A percentile compares a stretch with the other conserved stretches of the same genome.
Evolutionary conservation across 2,888 invertebrate genomes (phyloP).

Genomic region (Lissocephala sabroskyi): DNA sequence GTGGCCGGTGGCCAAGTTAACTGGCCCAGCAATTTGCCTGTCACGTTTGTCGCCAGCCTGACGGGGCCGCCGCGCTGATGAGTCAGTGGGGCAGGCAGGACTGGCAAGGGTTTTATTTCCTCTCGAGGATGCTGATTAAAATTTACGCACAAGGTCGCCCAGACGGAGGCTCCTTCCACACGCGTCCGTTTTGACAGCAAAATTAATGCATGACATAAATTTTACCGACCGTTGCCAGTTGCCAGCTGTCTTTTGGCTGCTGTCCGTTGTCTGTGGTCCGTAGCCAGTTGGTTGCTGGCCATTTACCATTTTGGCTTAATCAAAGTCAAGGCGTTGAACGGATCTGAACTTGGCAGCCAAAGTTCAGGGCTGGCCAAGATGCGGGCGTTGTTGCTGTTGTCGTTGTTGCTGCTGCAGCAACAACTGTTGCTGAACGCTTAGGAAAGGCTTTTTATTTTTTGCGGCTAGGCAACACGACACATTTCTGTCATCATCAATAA

Average conservation of each 20-base stretch:
- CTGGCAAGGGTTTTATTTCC: too few relatives aligned
- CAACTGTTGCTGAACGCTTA: slow-evolving; percentile 27
- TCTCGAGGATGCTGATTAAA: slow-evolving; percentile 41
- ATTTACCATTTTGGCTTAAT: not conserved
- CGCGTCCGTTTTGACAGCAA: slow-evolving; percentile 32
- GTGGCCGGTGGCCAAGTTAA: slow-evolving; percentile 3
- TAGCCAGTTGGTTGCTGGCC: not conserved
- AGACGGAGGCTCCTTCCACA: too few relatives aligned
- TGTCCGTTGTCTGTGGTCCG: not conserved
- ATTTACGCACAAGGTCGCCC: slow-evolving; percentile 54
- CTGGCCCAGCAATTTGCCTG: too few relatives aligned
- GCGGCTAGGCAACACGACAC: slow-evolving; percentile 38
- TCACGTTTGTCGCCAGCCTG: too few relatives aligned
- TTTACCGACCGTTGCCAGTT: slow-evolving; percentile 22
- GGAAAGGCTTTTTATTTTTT: slow-evolving; percentile 20
- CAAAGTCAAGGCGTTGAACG: slow-evolving; percentile 1
- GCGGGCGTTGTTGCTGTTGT: slow-evolving; percentile 7
- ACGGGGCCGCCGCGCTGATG: too few relatives aligned
- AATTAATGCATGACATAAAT: slow-evolving; percentile 59
- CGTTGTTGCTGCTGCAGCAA: slow-evolving; percentile 8
- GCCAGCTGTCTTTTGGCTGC: not conserved
- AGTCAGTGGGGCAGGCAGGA: too few relatives aligned
- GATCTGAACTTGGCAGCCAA: not conserved
- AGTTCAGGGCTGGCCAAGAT: not conserved
- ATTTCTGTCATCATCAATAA: slow-evolving; percentile 67